Base-by-base conservation (phyloP, 2,888 invertebrate genomes). In the Tethea ocularis region DNA sequence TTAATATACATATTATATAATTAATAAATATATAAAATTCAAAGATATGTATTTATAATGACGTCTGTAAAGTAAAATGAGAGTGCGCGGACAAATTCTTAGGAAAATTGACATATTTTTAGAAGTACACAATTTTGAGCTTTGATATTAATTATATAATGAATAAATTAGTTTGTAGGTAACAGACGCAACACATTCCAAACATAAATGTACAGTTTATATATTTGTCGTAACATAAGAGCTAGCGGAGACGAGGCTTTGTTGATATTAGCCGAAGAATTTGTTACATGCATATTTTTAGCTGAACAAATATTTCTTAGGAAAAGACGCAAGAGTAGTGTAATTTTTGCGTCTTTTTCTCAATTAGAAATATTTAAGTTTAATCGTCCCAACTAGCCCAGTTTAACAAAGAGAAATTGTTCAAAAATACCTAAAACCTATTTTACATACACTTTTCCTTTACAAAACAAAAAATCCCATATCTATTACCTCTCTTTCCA, bases 31-130 rank as follows among this genome's bases (percentile, higher is more conserved):
- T 78, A 78, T 80, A 82, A 84, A 76, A 83, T 87, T 86, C 85
- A 87, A 88, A 91, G 92, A 93, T 93, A 93, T 93, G 92, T 92
- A 89, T 87, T 81, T 86, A 63, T 67, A 69, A 57, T 72, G 71
- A 71, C 78, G 83, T 88, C 91, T 92, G 91, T 91, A 90, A 91
- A 86, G 86, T 82, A 89, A 89, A 89, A 80, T 78, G 69, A 77
- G 73, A 80, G 77, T 78, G 75, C 78, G 78, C 81, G 82, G 81
- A 82, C 81, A 80, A 81, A 77, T 68, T 73, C 66, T 71, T 68
- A 61, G 69, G 74, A 73, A 84, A 91, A 92, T 92, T 92, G 92
- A 91, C 92, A 83, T 87, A 20, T 20, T 41, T 78, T 80, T 85
- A 88, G 82, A 86, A 85, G 83, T 87, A 89, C 83, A 70, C 83